These are phyloP conservation scores for Thalassarche chlororhynchos DNA, from an alignment of 2,113 vertebrate species.

Conservation along the genomic window DNA sequence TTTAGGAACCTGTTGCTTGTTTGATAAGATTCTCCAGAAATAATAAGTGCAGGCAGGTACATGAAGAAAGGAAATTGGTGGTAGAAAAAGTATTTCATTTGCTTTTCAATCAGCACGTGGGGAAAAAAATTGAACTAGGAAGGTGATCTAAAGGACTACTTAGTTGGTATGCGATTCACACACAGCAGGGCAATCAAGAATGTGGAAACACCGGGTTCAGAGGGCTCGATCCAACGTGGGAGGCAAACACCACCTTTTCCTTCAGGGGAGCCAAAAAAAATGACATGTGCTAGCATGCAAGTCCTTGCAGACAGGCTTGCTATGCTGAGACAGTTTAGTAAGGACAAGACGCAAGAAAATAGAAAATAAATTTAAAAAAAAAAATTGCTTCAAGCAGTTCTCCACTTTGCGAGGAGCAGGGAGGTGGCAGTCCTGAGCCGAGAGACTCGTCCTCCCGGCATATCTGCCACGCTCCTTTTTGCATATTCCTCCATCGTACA, in stretches of 20 bases:
- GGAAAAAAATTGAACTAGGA: not conserved
- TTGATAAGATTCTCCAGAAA: not conserved
- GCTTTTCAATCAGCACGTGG: not conserved
- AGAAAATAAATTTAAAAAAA: not conserved
- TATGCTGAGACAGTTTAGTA: not conserved
- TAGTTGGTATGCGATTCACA: not conserved
- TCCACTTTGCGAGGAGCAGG: not conserved
- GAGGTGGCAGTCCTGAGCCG: constrained; percentile 70
- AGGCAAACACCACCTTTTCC: not conserved
- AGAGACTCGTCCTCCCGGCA: not conserved
- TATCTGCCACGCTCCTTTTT: not conserved
- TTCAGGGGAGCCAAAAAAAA: not conserved
- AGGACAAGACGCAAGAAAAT: accelerated
- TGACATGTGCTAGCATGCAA: not conserved
- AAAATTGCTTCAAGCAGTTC: not conserved
- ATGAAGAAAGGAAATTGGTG: not conserved
- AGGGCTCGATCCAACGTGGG: not conserved
- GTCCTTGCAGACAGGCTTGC: not conserved
- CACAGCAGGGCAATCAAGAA: not conserved
- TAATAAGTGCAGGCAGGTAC: not conserved
- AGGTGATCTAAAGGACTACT: constrained; percentile 23
- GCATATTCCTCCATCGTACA: not conserved
- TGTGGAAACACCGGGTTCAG: not conserved
- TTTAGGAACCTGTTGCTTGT: not conserved
- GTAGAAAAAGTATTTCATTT: not conserved